Conservation (phyloP, 2,797 vertebrate genomes). For the Tapirus indicus region DNA sequence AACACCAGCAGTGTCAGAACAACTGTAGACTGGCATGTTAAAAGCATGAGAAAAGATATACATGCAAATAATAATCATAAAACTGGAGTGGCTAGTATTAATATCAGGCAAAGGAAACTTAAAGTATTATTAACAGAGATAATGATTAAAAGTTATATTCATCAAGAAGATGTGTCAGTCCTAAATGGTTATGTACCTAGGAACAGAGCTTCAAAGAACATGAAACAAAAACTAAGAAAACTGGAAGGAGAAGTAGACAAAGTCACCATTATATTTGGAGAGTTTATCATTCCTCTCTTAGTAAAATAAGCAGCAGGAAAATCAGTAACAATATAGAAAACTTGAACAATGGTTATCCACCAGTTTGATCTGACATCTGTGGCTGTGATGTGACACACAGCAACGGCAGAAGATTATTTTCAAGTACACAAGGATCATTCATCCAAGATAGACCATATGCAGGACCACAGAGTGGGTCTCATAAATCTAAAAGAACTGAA, state of each 20-base stretch:
- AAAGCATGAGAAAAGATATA: background rate
- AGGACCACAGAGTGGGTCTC: background rate
- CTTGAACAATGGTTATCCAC: background rate
- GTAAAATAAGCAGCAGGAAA: background rate
- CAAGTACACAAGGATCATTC: background rate
- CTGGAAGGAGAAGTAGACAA: background rate
- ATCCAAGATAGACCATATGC: background rate
- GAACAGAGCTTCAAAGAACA: background rate
- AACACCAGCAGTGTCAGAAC: background rate
- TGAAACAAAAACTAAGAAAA: background rate
- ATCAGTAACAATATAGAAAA: background rate
- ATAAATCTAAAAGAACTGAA: background rate
- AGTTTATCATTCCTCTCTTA: background rate
- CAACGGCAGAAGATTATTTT: background rate
- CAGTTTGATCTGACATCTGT: background rate
- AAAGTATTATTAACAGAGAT: background rate
- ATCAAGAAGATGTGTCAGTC: background rate
- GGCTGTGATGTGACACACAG: background rate
- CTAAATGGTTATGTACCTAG: background rate
- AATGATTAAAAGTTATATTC: background rate
- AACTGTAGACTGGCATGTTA: background rate
- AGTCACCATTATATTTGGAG: background rate
- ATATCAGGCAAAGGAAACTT: background rate
- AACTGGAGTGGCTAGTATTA: background rate
- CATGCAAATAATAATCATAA: background rate